These are phyloP conservation scores for Drosophila nigromelanica DNA, from an alignment of 1,140 invertebrate species.

Conservation along the genomic window DNA sequence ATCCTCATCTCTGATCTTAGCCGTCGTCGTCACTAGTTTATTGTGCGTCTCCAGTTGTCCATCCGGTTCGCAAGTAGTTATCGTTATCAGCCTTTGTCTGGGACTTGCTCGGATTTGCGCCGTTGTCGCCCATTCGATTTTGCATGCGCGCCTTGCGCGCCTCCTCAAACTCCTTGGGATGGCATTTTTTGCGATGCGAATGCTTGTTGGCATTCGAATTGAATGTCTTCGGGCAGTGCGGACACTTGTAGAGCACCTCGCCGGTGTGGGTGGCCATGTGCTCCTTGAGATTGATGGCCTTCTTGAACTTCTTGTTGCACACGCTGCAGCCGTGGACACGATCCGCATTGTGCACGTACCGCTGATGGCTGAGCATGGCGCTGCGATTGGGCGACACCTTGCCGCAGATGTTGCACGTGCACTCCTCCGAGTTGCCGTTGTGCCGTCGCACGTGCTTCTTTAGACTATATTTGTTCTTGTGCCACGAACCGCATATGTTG, in stretches of 20 bases:
- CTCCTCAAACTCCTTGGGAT: constrained; percentile 79
- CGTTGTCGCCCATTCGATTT: constrained; percentile 46
- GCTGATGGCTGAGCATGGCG: constrained; percentile 76
- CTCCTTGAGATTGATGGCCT: constrained; percentile 73
- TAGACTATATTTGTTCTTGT: constrained; percentile 78
- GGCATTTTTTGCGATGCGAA: constrained; percentile 75
- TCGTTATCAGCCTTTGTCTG: constrained; percentile 56
- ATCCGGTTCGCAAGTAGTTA: constrained; percentile 34
- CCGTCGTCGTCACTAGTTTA: constrained; percentile 51
- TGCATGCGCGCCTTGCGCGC: constrained; percentile 58
- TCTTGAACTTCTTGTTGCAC: constrained; percentile 77
- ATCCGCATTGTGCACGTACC: constrained; percentile 71
- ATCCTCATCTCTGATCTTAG: constrained; percentile 33
- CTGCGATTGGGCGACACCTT: constrained; percentile 78
- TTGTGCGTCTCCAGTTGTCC: constrained; percentile 53
- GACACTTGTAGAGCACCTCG: constrained; percentile 78
- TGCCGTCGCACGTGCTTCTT: constrained; percentile 75
- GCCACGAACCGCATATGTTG: constrained; percentile 78
- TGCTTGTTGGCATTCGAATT: constrained; percentile 83
- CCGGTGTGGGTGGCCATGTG: constrained; percentile 82
- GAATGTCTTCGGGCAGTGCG: constrained; percentile 78
- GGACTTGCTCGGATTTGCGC: background rate
- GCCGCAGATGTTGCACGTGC: constrained; percentile 70
- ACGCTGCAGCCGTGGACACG: constrained; percentile 70
- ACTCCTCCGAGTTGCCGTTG: constrained; percentile 50